Conservation (phyloP, 2,113 vertebrate species). For the Leptosomus discolor region DNA sequence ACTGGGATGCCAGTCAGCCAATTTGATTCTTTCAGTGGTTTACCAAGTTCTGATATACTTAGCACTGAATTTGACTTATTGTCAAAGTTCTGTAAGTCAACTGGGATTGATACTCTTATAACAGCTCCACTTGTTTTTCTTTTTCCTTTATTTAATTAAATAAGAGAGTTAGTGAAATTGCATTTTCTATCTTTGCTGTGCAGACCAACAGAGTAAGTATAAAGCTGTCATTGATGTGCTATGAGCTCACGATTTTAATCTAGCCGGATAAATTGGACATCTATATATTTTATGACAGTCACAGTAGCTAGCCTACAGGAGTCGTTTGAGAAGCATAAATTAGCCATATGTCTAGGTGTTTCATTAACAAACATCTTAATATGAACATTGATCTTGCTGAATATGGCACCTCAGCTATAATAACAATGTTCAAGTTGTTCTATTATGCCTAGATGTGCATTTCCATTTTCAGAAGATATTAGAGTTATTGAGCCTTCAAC, state of each 20-base stretch:
- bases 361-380: constrained; percentile 17
- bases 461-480: constrained; percentile 1
- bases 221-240: constrained; percentile 40
- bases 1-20: neutral
- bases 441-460: neutral
- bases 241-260: constrained; percentile 34
- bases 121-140: neutral
- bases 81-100: neutral
- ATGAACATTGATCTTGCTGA: constrained; percentile 19
- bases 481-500: neutral
- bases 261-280: constrained; percentile 15
- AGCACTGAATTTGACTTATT: neutral
- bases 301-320: neutral
- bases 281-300: constrained; percentile 27
- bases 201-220: neutral
- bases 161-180: neutral
- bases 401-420: neutral
- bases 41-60: neutral
- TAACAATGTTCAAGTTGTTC: neutral
- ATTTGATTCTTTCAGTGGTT: neutral
- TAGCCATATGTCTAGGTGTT: constrained; percentile 21
- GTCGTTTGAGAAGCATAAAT: neutral
- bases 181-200: constrained; percentile 33
- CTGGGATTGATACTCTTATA: neutral
- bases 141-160: constrained; percentile 38